Base-by-base conservation (phyloP, 2,797 vertebrate genomes). In the Odontamblyopus lacepedii region DNA sequence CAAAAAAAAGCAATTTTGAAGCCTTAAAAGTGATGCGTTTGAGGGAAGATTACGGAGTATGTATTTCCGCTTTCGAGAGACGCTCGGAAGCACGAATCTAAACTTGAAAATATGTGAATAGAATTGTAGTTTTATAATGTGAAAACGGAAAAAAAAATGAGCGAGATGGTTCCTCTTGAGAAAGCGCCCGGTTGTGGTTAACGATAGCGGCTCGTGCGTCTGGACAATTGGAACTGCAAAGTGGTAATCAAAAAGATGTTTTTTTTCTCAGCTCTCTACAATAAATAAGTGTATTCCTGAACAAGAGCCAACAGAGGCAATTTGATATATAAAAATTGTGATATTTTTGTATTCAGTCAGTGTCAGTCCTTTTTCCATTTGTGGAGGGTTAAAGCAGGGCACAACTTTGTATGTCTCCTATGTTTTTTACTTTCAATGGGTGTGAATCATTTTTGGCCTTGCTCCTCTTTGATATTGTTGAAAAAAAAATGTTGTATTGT, bases 271-370 rank as follows among this genome's bases (percentile, higher is more conserved):
- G 87, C 85, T 92, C 86, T 84, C 87, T 87, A 41, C 62, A 63
- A 63, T 63, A 69, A 87, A 89, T 85, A 90, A 77, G 89, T 86
- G 81, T 91, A 89, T 93, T 93, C 91, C 92, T 93, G 93, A 94
- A 92, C 90, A 93, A 94, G 90, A 94, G 92, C 93, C 94, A 89
- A 90, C 87, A 87, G 86, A 93, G 93, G 93, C 92, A 87, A 90
- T 94, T 94, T 95, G 94, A 96, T 95, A 95, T 93, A 94, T 94
- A 95, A 93, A 90, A 95, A 95, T 93, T 95, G 95, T 97, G 93
- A 95, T 97, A 96, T 96, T 97, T 97, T 97, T 97, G 95, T 97
- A 97, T 95, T 93, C 88, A 91, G 93, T 93, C 88, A 91, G 93
- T 95, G 95, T 96, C 92, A 76, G 94, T 94, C 94, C 88, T 94